Percentiles rank a stretch among this genome's conserved stretches.
Evolutionary conservation across 1,140 invertebrate genomes (phyloP).

Genomic region (Chrysopa pallens): DNA sequence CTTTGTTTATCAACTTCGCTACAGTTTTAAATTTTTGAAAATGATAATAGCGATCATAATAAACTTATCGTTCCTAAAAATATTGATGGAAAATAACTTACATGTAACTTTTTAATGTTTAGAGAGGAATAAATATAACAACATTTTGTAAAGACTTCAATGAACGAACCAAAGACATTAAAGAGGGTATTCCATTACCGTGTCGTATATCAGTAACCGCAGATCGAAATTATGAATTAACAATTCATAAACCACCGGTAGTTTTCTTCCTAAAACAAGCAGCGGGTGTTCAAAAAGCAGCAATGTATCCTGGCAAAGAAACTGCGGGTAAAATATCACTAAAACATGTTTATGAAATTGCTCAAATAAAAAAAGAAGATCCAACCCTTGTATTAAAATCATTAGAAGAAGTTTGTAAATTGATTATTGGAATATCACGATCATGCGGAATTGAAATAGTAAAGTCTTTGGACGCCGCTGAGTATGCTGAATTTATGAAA

Average conservation of each 20-base stretch:
- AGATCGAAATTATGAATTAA: slow-evolving; percentile 72
- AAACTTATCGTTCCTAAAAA: background rate
- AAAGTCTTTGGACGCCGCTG: slow-evolving; percentile 53
- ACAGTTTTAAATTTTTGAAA: background rate
- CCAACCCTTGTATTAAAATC: slow-evolving; percentile 42
- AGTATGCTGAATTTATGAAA: slow-evolving; percentile 70
- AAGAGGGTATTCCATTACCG: slow-evolving; percentile 81
- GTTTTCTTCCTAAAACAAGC: slow-evolving; percentile 87
- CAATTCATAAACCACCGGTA: slow-evolving; percentile 68
- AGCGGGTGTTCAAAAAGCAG: slow-evolving; percentile 71
- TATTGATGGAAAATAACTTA: background rate
- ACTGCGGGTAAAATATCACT: slow-evolving; percentile 77
- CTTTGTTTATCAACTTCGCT: no score
- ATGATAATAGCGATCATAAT: no score
- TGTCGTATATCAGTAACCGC: slow-evolving; percentile 64
- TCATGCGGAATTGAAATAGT: slow-evolving; percentile 80
- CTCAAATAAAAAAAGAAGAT: slow-evolving; percentile 81
- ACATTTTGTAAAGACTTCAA: slow-evolving; percentile 98
- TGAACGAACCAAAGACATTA: slow-evolving; percentile 79
- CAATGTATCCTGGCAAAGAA: slow-evolving; percentile 62
- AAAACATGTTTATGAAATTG: slow-evolving; percentile 98
- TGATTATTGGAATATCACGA: slow-evolving; percentile 56
- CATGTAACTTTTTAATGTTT: slow-evolving; percentile 10
- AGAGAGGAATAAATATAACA: slow-evolving; percentile 91
- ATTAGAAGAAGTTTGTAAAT: slow-evolving; percentile 51